Evolutionary conservation across 2,888 invertebrate species (phyloP).

Genomic region (Sinelater perroti): DNA sequence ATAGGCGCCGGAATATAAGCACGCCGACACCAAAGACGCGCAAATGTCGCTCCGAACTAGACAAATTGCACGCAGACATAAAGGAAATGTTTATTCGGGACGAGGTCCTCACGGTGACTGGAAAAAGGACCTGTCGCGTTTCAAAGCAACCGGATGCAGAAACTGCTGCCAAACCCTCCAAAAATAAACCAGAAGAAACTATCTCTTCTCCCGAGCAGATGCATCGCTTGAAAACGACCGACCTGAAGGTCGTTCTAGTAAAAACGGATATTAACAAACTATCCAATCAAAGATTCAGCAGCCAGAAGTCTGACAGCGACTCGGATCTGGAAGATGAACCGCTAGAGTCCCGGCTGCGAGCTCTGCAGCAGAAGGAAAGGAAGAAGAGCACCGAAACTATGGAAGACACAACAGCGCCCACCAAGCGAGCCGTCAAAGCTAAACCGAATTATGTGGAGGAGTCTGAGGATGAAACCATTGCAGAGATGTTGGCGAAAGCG

Average conservation of each 20-base stretch:
- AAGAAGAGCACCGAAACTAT: not conserved
- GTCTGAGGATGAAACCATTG: constrained; percentile 3
- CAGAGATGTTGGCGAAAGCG: not conserved
- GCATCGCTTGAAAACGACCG: constrained; percentile 48
- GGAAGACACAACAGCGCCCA: not conserved
- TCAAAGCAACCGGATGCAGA: constrained; percentile 46
- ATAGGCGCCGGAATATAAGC: constrained; percentile 29
- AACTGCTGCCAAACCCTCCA: constrained; percentile 9
- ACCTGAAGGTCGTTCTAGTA: constrained; percentile 47
- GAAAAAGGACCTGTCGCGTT: constrained; percentile 68
- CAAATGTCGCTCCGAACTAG: constrained; percentile 63
- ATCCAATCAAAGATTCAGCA: too few species aligned
- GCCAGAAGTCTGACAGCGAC: constrained; percentile 20
- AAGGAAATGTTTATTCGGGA: constrained; percentile 75
- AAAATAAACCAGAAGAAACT: constrained; percentile 13
- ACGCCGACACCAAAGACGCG: constrained; percentile 22
- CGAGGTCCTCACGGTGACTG: constrained; percentile 70
- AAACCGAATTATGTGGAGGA: constrained; percentile 27
- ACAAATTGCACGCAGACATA: constrained; percentile 73
- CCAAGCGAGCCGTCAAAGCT: constrained; percentile 3
- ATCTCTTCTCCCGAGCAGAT: constrained; percentile 26
- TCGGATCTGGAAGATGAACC: constrained; percentile 24
- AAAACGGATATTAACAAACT: constrained; percentile 53
- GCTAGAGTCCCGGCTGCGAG: not conserved
- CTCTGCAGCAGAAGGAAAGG: not conserved